phyloP scores from a whole-genome alignment of 1,140 invertebrate genomes.

The Nasonia vitripennis region DNA sequence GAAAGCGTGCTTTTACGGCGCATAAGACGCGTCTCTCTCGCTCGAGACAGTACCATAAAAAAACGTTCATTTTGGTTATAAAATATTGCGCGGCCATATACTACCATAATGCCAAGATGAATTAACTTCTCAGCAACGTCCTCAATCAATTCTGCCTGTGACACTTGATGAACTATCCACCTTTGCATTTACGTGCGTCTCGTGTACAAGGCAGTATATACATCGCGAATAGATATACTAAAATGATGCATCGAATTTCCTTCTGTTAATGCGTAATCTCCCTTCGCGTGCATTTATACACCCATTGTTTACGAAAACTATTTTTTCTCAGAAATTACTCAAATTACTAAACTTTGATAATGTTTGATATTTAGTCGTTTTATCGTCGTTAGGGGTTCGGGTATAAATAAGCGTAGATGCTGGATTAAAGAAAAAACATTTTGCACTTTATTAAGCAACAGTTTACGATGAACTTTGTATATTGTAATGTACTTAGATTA shows the following conservation, averaged over 20 bases:
- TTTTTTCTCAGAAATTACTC: too few relatives aligned
- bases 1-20: too few relatives aligned
- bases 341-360: too few relatives aligned
- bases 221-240: neutral
- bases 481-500: constrained; percentile 45
- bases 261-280: too few relatives aligned
- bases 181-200: neutral
- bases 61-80: neutral
- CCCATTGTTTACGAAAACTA: too few relatives aligned
- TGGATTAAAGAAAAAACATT: constrained; percentile 45
- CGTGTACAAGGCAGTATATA: neutral
- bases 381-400: too few relatives aligned
- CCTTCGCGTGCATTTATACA: too few relatives aligned
- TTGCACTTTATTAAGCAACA: constrained; percentile 53
- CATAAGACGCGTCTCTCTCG: too few relatives aligned
- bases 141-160: neutral
- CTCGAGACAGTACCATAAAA: neutral
- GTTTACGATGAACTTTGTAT: constrained; percentile 46
- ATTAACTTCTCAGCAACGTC: neutral
- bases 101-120: neutral
- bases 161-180: neutral
- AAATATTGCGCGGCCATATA: neutral
- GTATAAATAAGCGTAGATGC: constrained; percentile 1
- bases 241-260: neutral
- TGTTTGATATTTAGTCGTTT: too few relatives aligned